Evolutionary conservation across 1,140 invertebrate genomes (phyloP), one percentile per base, ranked within the genome.

Genomic region (Conus betulinus): DNA sequence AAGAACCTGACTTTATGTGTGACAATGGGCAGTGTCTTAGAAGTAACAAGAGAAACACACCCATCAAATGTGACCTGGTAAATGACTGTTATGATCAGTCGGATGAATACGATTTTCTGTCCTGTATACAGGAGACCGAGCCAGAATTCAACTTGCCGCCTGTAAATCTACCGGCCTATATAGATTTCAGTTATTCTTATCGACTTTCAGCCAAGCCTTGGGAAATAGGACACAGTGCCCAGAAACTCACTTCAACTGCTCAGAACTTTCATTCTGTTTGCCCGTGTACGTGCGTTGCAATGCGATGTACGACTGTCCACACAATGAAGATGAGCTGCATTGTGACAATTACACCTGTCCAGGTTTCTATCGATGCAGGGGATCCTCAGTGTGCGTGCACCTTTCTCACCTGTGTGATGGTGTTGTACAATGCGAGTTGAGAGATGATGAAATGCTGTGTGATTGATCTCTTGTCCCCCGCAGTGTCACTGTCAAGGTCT

Each of bases 401-500:
- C 52, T 53, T 20, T 60, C 11, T 25, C 57, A 86, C n/a, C 17
- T 89, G 1, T 87, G 85, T 52, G 84, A 85, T 87, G 78, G 71
- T 13, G 15, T 25, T 10, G 20, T 20, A 25, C 60, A 90, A 53
- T 89, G 85, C 83, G 87, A 83, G 52, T 55, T 84, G 55, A n/a
- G 63, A 67, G 88, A 89, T n/a, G 84, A 90, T 67, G 88, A 89
- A 53, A 57, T 67, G 74, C 76, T 39, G 39, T 39, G 39, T 39
- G 39, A 39, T 39, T 39, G 0, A 39, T 39, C 39, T 39, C 39
- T 39, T 39, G 39, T 39, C 39, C 39, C 39, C 39, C 39, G 3
- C 39, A 39, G 39, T 39, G 39, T 39, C 39, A 39, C 39, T 39
- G 39, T 39, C 39, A 39, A 39, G 39, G 39, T 39, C 39, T 39